Conservation (phyloP, 2,113 vertebrate genomes). For the Noctilio leporinus region DNA sequence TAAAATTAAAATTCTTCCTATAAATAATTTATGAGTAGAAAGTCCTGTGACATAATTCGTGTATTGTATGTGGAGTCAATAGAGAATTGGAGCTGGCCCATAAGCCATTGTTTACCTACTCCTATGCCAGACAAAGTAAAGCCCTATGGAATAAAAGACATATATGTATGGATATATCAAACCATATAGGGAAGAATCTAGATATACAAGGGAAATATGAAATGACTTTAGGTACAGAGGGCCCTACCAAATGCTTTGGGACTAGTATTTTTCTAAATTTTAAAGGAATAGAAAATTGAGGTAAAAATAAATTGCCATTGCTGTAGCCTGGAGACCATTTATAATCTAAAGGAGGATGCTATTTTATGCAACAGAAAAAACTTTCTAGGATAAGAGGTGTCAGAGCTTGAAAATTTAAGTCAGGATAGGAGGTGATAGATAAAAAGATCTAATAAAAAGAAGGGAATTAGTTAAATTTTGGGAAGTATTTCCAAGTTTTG, state of each 20-base stretch:
- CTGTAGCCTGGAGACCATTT: background rate
- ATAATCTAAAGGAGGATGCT: slow-evolving; percentile 9
- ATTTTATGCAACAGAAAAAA: slow-evolving; percentile 13
- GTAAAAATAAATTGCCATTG: background rate
- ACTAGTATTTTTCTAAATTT: background rate
- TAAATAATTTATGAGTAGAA: slow-evolving; percentile 3
- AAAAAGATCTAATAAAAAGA: background rate
- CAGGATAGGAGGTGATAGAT: background rate
- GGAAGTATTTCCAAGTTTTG: background rate
- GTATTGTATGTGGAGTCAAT: background rate
- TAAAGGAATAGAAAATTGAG: slow-evolving; percentile 4
- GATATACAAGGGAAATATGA: background rate
- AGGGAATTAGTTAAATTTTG: background rate
- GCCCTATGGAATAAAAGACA: background rate
- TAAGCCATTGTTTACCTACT: background rate
- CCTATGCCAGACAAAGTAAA: background rate
- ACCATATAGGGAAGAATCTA: background rate
- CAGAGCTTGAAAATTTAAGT: slow-evolving; percentile 11
- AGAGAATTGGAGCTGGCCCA: background rate
- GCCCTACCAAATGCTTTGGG: background rate
- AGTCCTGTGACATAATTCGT: background rate
- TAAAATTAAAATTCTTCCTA: background rate
- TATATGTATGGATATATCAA: background rate
- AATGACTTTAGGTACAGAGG: background rate
- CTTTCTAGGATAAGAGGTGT: background rate